These are phyloP conservation scores for Idaea biselata DNA, from an alignment of 2,888 invertebrate genomes.

Conservation along the genomic window DNA sequence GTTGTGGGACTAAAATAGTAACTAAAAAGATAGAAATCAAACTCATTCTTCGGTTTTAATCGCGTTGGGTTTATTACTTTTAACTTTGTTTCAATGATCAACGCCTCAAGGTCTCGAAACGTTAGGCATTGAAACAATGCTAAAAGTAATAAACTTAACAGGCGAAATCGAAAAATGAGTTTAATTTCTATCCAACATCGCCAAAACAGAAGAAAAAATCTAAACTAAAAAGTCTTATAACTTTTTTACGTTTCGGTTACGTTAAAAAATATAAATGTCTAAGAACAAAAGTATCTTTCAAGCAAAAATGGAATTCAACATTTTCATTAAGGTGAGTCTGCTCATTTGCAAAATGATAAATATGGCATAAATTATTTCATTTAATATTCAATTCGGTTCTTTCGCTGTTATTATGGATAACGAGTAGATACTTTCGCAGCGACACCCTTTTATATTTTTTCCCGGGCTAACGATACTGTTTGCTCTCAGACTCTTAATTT, in stretches of 20 bases:
- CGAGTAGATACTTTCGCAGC: conserved; percentile 64
- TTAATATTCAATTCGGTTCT: conserved; percentile 81
- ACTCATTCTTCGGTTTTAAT: too few relatives aligned
- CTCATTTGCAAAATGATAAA: conserved; percentile 81
- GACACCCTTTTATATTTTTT: conserved; percentile 73
- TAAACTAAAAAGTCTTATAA: not conserved
- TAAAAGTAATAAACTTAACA: too few relatives aligned
- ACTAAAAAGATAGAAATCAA: too few relatives aligned
- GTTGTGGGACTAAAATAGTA: too few relatives aligned
- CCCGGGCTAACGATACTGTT: conserved; percentile 67
- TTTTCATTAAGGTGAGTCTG: conserved; percentile 79
- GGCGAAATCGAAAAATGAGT: too few relatives aligned
- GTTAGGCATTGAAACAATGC: too few relatives aligned
- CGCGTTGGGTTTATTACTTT: too few relatives aligned
- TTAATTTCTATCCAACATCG: too few relatives aligned
- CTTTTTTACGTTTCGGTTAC: not conserved
- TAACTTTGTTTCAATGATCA: too few relatives aligned
- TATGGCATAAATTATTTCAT: conserved; percentile 82
- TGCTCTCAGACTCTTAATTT: conserved; percentile 73
- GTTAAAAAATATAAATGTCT: not conserved
- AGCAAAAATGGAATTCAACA: conserved; percentile 56
- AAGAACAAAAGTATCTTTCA: conserved; percentile 12
- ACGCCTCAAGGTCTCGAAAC: too few relatives aligned
- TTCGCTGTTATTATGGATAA: conserved; percentile 65
- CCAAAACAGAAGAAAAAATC: too few relatives aligned